Percentiles rank a stretch among this genome's conserved stretches.
Evolutionary conservation across 2,888 invertebrate species (phyloP).

Genomic region (Tipula unca): DNA sequence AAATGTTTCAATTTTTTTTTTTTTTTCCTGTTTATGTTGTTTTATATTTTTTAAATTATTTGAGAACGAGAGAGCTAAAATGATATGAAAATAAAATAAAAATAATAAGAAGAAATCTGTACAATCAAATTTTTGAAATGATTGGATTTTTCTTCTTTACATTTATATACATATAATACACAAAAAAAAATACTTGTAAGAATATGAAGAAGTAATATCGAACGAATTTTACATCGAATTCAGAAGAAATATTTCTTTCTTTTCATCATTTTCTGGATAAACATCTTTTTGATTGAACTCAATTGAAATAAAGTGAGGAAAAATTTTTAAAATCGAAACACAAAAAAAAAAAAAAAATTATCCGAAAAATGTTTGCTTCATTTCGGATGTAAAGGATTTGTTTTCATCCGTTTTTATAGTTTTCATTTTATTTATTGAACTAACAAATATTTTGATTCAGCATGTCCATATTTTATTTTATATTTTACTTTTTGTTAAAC

Average conservation of each 20-base stretch:
- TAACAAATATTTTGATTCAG: conserved; percentile 1
- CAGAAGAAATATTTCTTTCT: background rate
- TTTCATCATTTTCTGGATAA: conserved; percentile 8
- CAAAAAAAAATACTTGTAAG: background rate
- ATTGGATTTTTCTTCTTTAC: background rate
- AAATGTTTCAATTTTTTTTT: background rate
- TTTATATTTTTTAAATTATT: background rate
- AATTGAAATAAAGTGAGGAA: conserved; percentile 9
- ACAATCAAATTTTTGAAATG: conserved; percentile 1
- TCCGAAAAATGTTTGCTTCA: background rate
- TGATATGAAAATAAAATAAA: background rate
- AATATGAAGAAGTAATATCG: background rate
- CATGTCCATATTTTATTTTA: background rate
- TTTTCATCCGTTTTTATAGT: background rate
- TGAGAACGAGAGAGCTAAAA: background rate
- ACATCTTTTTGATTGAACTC: conserved; percentile 8
- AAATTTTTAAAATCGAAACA: background rate
- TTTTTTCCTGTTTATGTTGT: background rate
- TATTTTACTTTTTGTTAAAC: background rate
- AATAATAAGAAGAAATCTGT: conserved; percentile 10
- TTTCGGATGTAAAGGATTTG: background rate
- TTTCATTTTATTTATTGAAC: conserved; percentile 8
- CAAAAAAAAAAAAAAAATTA: background rate
- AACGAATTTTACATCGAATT: background rate
- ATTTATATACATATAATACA: background rate